These are phyloP conservation scores for Ataeniobius toweri DNA, from an alignment of 2,797 vertebrate species.

Conservation along the genomic window DNA sequence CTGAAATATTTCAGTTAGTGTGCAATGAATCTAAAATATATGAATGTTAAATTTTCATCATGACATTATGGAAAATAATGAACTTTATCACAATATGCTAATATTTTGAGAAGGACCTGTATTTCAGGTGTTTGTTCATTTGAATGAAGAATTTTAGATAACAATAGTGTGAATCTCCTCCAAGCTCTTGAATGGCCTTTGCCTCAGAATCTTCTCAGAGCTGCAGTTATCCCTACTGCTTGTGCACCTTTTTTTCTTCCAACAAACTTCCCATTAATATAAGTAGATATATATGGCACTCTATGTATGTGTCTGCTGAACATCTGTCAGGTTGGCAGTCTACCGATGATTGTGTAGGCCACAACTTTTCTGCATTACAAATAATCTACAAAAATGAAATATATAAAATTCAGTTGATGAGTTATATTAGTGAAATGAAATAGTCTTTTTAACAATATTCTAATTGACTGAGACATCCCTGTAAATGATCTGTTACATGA, in stretches of 20 bases:
- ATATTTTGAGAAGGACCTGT: no score
- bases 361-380: neutral
- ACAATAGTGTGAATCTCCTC: neutral
- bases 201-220: neutral
- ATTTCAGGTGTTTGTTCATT: neutral
- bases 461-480: no score
- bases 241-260: neutral
- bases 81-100: no score
- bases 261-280: neutral
- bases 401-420: neutral
- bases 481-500: no score
- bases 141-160: neutral
- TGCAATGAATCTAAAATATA: no score
- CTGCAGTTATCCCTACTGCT: neutral
- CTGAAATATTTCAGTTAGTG: no score
- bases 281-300: neutral
- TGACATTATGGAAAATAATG: no score
- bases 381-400: neutral
- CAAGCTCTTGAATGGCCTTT: neutral
- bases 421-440: neutral
- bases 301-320: neutral
- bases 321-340: neutral
- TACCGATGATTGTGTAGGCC: neutral
- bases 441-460: neutral
- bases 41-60: no score